Evolutionary conservation across 64 coral and sea anemone species (phyloP).

Genomic region (Stichodactyla mertensii): DNA sequence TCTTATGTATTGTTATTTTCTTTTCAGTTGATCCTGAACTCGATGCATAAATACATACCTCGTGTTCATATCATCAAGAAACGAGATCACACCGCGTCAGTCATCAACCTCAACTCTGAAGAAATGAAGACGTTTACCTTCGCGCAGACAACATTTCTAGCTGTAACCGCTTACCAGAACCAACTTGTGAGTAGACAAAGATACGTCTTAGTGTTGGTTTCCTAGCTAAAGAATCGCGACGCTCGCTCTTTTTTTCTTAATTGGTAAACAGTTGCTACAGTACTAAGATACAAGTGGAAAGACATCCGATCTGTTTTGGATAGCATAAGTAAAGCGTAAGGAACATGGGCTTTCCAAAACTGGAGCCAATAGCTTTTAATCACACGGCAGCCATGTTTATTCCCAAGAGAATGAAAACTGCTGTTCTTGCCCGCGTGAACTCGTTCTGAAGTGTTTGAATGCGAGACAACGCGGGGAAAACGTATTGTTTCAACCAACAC

Average conservation of each 20-base stretch:
- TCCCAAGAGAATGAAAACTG: too few species aligned
- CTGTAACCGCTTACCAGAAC: slow-evolving; percentile 97
- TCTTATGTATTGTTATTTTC: neutral
- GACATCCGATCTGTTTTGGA: too few species aligned
- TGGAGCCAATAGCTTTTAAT: too few species aligned
- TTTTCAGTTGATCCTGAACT: slow-evolving; percentile 89
- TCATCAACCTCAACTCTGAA: slow-evolving; percentile 93
- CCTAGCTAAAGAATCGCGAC: neutral
- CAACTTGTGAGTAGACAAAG: slow-evolving; percentile 76
- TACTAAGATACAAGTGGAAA: too few species aligned
- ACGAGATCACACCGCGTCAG: slow-evolving; percentile 82
- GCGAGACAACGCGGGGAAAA: too few species aligned
- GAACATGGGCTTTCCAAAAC: too few species aligned
- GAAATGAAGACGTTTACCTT: slow-evolving; percentile 87
- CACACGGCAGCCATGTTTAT: too few species aligned
- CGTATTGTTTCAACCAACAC: too few species aligned
- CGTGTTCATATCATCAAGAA: slow-evolving; percentile 85
- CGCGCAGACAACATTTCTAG: slow-evolving; percentile 82
- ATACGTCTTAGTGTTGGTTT: neutral
- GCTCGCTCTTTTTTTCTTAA: neutral
- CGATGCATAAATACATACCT: slow-evolving; percentile 97
- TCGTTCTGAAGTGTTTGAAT: too few species aligned
- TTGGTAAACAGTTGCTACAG: too few species aligned
- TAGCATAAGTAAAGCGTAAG: too few species aligned
- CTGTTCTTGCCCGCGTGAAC: too few species aligned